Evolutionary conservation across 2,113 vertebrate genomes (phyloP).

Genomic region (Campylomormyrus numenius): DNA sequence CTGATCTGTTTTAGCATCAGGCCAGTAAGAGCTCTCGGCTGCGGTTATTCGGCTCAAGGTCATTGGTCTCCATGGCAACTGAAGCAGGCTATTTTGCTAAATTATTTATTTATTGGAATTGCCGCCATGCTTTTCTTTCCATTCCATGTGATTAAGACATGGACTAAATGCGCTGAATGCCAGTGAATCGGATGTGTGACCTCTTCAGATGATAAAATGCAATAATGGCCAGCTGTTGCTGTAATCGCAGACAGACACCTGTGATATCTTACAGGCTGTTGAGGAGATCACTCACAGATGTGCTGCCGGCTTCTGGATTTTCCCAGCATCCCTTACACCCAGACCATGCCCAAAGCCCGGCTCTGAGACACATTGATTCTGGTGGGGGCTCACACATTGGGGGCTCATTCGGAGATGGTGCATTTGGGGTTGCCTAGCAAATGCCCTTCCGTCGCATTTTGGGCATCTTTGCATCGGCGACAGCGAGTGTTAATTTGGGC

Average conservation of each 20-base stretch:
- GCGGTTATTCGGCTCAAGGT: conserved; percentile 28
- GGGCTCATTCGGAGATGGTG: neutral
- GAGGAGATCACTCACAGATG: conserved; percentile 34
- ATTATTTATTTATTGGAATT: conserved; percentile 30
- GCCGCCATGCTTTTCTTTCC: neutral
- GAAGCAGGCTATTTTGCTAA: conserved; percentile 25
- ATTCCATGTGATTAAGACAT: neutral
- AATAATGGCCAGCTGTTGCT: neutral
- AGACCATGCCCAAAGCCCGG: conserved; percentile 39
- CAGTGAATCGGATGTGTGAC: neutral
- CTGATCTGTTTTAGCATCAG: conserved; percentile 9
- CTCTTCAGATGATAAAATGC: conserved; percentile 21
- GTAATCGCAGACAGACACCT: conserved; percentile 34
- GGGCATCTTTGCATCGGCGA: neutral
- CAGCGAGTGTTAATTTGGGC: neutral
- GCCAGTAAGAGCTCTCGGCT: conserved; percentile 20
- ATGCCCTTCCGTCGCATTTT: neutral
- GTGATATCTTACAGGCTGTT: conserved; percentile 22
- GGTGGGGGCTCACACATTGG: conserved; percentile 36
- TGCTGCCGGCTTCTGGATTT: conserved; percentile 35
- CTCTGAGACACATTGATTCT: conserved; percentile 46
- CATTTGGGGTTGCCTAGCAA: neutral
- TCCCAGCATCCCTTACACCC: conserved; percentile 33
- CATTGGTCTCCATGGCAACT: conserved; percentile 35
- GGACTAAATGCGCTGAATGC: neutral